Evolutionary conservation across 1,140 invertebrate species (phyloP).

Genomic region (Manduca sexta): DNA sequence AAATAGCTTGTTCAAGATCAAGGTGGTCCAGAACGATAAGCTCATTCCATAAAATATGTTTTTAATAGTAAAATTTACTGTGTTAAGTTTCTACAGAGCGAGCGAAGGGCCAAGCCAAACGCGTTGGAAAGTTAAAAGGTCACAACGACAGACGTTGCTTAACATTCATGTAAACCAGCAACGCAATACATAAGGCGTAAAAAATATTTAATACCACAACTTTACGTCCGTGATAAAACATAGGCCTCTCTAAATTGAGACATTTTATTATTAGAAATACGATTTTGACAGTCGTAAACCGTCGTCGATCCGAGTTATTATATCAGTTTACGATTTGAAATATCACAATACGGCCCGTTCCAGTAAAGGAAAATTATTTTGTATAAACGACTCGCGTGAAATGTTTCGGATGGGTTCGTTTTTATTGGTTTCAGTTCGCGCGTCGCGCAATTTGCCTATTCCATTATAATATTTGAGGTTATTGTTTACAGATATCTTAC

Average conservation of each 20-base stretch:
- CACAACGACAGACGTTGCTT: no score
- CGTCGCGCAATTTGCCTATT: no score
- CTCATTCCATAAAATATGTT: no score
- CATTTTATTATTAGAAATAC: conserved; percentile 71
- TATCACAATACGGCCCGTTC: conserved; percentile 35
- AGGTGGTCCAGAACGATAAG: no score
- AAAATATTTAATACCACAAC: conserved; percentile 52
- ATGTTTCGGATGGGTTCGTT: background rate
- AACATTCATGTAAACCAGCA: no score
- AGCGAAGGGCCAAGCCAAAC: no score
- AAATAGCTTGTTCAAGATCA: no score
- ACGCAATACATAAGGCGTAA: conserved; percentile 40
- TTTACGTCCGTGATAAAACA: conserved; percentile 62
- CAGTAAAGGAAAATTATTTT: conserved; percentile 20
- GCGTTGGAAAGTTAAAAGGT: no score
- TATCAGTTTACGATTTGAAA: conserved; percentile 58
- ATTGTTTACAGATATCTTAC: no score
- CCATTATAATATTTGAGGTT: no score
- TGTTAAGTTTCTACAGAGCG: no score
- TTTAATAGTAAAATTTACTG: no score
- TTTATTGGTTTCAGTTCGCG: background rate
- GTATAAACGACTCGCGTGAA: background rate
- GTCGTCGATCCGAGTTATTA: conserved; percentile 52
- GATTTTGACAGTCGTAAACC: conserved; percentile 65
- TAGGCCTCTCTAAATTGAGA: conserved; percentile 60